Conservation (phyloP, 2,888 invertebrate genomes). For the Synanthedon myopaeformis region DNA sequence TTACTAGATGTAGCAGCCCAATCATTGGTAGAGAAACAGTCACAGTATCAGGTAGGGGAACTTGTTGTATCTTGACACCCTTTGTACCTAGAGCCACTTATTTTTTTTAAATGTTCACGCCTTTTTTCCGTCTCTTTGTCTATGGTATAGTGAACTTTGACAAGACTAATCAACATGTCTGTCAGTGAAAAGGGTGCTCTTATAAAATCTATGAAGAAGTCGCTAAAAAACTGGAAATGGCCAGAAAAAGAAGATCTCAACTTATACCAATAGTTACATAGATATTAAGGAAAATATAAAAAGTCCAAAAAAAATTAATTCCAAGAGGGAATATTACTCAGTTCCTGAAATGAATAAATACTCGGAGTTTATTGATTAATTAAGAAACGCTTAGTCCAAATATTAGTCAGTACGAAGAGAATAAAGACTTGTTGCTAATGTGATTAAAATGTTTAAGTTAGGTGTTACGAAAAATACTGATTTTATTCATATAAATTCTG, state of each 20-base stretch:
- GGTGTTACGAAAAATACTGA: conserved; percentile 2
- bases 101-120: background rate
- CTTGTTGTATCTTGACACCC: conserved; percentile 1
- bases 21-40: too few relatives aligned
- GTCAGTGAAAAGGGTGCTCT: conserved; percentile 1
- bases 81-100: conserved; percentile 2
- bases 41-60: background rate
- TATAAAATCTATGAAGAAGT: conserved; percentile 2
- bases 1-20: too few relatives aligned
- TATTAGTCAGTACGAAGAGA: conserved; percentile 1
- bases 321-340: conserved; percentile 3
- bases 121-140: conserved; percentile 2
- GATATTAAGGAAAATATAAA: too few relatives aligned
- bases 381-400: conserved; percentile 2
- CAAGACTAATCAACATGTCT: conserved; percentile 2
- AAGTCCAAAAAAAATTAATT: conserved; percentile 2
- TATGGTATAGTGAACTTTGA: conserved; percentile 2
- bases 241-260: background rate
- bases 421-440: conserved; percentile 2
- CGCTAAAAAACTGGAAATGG: conserved; percentile 1
- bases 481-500: conserved; percentile 3
- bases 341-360: conserved; percentile 4
- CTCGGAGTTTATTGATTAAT: conserved; percentile 2
- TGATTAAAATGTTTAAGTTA: conserved; percentile 3
- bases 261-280: too few relatives aligned